Evolutionary conservation across 2,113 vertebrate genomes (phyloP), one percentile per base, ranked within the genome.

Genomic region (Megaceryle maxima): DNA sequence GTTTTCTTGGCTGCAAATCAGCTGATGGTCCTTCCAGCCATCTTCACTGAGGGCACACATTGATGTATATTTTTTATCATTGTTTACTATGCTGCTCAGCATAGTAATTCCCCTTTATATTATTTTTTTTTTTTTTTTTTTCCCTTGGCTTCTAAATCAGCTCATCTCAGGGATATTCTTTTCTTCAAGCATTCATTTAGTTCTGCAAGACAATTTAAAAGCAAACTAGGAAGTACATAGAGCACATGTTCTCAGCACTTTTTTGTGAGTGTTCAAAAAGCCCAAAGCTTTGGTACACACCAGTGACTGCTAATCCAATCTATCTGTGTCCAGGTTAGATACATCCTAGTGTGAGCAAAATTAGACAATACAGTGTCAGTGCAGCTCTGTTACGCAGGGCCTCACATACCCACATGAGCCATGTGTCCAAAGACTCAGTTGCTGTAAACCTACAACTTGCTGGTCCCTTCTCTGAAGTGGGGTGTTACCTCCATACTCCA

Each of bases 361-460:
- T n/a, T 83, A 82, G 46, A 20, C 0, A 3, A 3, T 11, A 6
- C 3, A 53, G n/a, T n/a, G 7, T 11, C 41, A 41, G 44, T 60
- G 20, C 22, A 69, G 11, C 5, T 81, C 15, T 62, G 7, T 83
- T 50, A 25, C 24, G 13, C 7, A 25, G 43, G 26, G 10, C 9
- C 31, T 86, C 11, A 15, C n/a, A 41, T 37, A 10, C 7, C 21
- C 29, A 43, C 10, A 17, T 4, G 6, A 73, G 29, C 8, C 12
- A 18, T 13, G 19, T 50, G 22, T 9, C 18, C 1, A 0, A 56
- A 35, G 5, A 29, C 31, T 66, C 5, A 1, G 4, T 7, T 81
- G 2, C 26, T 67, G 7, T 26, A 72, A 75, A 4, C 43, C 7
- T 8, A 10, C 24, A 56, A 12, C 6, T 50, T 70, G 3, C 2